phyloP scores from a whole-genome alignment of 2,888 invertebrate genomes.

The Pheosia tremula region DNA sequence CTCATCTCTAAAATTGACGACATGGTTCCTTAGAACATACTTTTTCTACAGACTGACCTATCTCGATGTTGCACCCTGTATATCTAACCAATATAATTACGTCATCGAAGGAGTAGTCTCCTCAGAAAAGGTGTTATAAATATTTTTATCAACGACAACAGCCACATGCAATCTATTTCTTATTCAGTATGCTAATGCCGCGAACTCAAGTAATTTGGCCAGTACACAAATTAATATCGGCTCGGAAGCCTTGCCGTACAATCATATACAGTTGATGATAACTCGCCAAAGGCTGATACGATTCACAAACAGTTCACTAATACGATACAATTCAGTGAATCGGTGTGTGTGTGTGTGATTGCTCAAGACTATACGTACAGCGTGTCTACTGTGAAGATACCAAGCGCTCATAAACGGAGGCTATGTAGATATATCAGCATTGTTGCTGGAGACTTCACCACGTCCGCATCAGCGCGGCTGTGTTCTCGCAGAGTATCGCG shows the following conservation, averaged over 20 bases:
- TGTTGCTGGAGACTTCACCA: too few species aligned
- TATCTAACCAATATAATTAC: too few species aligned
- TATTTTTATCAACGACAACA: neutral
- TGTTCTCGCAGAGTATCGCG: neutral
- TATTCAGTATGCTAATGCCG: neutral
- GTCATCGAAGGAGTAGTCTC: too few species aligned
- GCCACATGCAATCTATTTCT: neutral
- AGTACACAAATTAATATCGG: constrained; percentile 1
- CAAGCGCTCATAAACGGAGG: too few species aligned
- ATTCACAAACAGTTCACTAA: neutral
- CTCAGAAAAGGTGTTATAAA: neutral
- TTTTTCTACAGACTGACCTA: too few species aligned
- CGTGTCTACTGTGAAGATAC: neutral
- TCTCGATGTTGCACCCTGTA: too few species aligned
- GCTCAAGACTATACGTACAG: neutral
- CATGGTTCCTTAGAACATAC: too few species aligned
- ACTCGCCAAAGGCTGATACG: neutral
- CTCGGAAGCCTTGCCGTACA: neutral
- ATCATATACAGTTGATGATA: neutral
- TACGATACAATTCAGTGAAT: neutral
- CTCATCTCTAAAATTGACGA: too few species aligned
- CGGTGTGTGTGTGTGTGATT: neutral
- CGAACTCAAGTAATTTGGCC: neutral
- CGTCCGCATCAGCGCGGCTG: neutral
- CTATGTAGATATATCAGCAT: too few species aligned